Evolutionary conservation across 2,113 vertebrate genomes (phyloP), one percentile per base, ranked within the genome.

Genomic region (Salvelinus sp.): DNA sequence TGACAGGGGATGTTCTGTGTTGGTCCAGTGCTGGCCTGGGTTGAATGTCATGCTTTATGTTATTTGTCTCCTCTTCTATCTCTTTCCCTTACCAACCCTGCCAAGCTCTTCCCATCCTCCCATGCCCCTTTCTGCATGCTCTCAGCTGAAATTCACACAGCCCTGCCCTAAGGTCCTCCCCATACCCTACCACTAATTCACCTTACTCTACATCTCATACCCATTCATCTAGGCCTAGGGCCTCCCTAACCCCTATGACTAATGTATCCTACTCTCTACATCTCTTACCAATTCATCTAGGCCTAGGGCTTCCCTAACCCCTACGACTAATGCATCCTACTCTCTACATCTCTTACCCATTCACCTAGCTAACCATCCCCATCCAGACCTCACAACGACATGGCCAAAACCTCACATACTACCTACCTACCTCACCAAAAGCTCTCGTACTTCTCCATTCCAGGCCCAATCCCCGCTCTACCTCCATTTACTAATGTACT

Each of bases 121-220:
- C 54, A 73, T 80, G 87, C 18, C 50, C 80, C 12, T 82, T 93
- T 92, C 87, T 94, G 95, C 95, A 96, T 96, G 95, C 90, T 75
- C 77, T 85, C 83, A 80, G 85, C 84, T 91, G 93, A 95, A 94
- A 94, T 94, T 94, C 92, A 93, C 91, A 90, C 92, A 91, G 89
- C 91, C 89, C 91, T 74, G 83, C 80, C 27, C 13, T 9, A n/a
- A 16, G 1, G 60, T 33, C 33, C 33, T 33, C 76, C 79, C 86
- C 1, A 33, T 33, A 33, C 83, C 91, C 87, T 90, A 90, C 13
- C 2, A 82, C 80, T n/a, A 76, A 77, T 27, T 7, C 82, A 76
- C 57, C 78, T 81, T 78, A 76, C 58, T 28, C 76, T 12, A 2
- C 20, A 18, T 10, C 6, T 22, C 25, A 14, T 25, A 25, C 63